phyloP scores from a whole-genome alignment of 2,888 invertebrate species.

The Orthonychiurus folsomi region DNA sequence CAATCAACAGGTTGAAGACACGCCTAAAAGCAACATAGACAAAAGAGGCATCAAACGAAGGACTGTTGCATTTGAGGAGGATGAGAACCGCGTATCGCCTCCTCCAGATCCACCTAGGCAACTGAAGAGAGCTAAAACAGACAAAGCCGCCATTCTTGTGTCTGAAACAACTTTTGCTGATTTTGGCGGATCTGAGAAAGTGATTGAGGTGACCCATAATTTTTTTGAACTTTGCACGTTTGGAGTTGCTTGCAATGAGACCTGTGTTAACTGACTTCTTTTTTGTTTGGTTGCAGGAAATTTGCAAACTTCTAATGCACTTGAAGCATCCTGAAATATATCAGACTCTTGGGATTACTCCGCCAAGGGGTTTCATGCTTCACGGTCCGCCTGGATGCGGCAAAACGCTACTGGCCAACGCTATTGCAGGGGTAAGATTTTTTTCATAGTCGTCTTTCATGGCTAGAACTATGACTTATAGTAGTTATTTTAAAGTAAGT shows the following conservation, averaged over 20 bases:
- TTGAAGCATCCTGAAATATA: conserved; percentile 87
- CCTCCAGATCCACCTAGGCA: too few species aligned
- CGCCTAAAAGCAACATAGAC: too few species aligned
- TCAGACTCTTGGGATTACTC: conserved; percentile 67
- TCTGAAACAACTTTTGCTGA: conserved; percentile 55
- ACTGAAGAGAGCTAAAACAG: conserved; percentile 24
- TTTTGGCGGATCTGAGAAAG: conserved; percentile 70
- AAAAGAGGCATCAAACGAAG: too few species aligned
- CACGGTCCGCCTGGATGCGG: conserved; percentile 76
- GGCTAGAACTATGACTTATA: neutral
- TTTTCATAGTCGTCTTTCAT: neutral
- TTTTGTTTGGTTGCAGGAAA: conserved; percentile 21
- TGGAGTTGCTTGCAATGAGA: neutral
- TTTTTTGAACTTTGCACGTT: neutral
- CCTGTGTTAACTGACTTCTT: neutral
- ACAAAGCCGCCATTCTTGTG: conserved; percentile 22
- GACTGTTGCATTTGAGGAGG: too few species aligned
- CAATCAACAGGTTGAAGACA: too few species aligned
- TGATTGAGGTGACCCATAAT: conserved; percentile 49
- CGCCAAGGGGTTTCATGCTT: conserved; percentile 80
- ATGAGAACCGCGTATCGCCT: too few species aligned
- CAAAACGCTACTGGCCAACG: conserved; percentile 70
- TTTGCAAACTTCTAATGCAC: conserved; percentile 58
- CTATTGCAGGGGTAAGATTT: conserved; percentile 65
- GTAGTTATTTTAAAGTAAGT: conserved; percentile 6